Evolutionary conservation across 2,888 invertebrate genomes (phyloP), one percentile per base, ranked within the genome.

Genomic region (Lycophotia porphyrea): DNA sequence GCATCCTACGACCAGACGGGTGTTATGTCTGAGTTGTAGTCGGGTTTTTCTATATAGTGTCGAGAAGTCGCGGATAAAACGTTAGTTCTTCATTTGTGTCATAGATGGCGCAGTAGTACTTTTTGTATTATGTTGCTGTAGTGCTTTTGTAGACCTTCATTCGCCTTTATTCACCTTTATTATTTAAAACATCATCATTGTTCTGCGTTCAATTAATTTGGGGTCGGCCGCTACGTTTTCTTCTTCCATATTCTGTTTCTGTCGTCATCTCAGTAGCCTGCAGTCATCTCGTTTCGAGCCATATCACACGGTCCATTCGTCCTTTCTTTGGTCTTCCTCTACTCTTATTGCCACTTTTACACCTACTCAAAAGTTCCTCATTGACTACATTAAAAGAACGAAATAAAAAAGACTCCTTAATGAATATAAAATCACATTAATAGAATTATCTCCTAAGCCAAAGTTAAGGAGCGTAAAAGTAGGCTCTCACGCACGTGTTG

Each of bases 401-500:
- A 18, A 27, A 5, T 49, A 60, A 49, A 60, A 44, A 27, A 18
- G 65, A 36, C 18, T 60, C n/a, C 70, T n/a, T 21, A 58, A 58
- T 44, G 18, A 74, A 47, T 61, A 60, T 27, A 68, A 47, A 55
- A 44, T 13, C 24, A 58, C 47, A 58, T 27, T 67, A 68, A 68
- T 58, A 79, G 52, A 79, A 65, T 71, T 64, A 73, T 71, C n/a
- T 61, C 15, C 1, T 55, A 61, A 73, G n/a, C 66, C 42, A 31
- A 70, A 74, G 39, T 27, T 70, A 73, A 74, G 34, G 31, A 34
- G 34, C 18, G 31, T 44, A 52, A 71, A 68, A 66, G 52, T 39
- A 49, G 66, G 49, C 39, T 34, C 36, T 11, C 65, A 18, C 66
- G 65, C 73, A 84, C 82, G 84, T 77, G 80, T 67, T 71, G 55